Base-by-base conservation (phyloP, 2,888 invertebrate species). In the Hyposoter dolosus region DNA sequence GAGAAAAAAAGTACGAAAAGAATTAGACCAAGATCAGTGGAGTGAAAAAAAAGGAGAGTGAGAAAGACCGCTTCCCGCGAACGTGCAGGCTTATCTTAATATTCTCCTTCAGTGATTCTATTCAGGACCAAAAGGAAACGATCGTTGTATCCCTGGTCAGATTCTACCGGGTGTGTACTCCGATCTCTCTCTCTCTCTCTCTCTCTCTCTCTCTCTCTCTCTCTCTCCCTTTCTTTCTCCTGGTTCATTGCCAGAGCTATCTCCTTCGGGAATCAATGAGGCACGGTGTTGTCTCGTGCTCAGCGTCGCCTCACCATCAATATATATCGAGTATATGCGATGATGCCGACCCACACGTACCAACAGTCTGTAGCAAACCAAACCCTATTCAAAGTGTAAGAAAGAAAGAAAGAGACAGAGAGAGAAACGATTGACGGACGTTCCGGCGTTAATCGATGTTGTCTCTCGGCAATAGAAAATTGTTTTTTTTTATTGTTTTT, bases 91-190 rank as follows among this genome's bases (percentile, higher is more conserved):
- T 89, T 89, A 89, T 89, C 89, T 89, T 86, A 88, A 89, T 89
- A 89, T 89, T 89, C 88, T 89, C 72, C 88, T 85, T 87, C 83
- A 85, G 75, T 87, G 88, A 89, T 89, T 88, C 88, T 81, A 88
- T 89, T 89, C 88, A 88, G 82, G 75, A 75, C 35, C 75, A 65
- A 75, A 82, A 84, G 81, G 75, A 81, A 65, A 74, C 75, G 65
- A 81, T 71, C 63, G 76, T 56, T 84, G 81, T 76, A 77, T 78
- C 72, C 83, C 85, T 82, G 85, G 72, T 80, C 75, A 68, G 74
- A 68, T 60, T 81, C 69, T 74, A 74, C 75, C 63, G 19, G 60
- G 35, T 32, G 23, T 32, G 40, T 82, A 60, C 68, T 40, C 28
- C n/a, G 40, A 32, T 40, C 32, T 56, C 43, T 40, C 53, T 43